Evolutionary conservation across 92 coral and sea anemone species (phyloP), one percentile per base, ranked within the genome.

Genomic region (Paragorgia papillata): DNA sequence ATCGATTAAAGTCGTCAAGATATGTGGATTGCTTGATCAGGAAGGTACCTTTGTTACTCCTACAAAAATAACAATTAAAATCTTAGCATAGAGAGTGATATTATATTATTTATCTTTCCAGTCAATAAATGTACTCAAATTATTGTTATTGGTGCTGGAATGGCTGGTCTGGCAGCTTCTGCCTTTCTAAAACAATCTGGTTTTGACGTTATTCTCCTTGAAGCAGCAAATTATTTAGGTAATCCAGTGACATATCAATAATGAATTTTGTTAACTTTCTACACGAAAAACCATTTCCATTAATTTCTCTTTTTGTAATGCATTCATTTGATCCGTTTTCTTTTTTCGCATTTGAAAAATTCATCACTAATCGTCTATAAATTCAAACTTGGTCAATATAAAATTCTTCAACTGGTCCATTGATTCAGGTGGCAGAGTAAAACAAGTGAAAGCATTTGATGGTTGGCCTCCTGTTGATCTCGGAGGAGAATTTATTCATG

Each of bases 401-500:
- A n/a, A n/a, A n/a, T n/a, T n/a, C n/a, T n/a, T n/a, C n/a, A n/a
- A n/a, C n/a, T n/a, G n/a, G n/a, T n/a, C n/a, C n/a, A n/a, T n/a
- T 37, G 25, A 14, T 0, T 13, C 30, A 84, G 97, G 97, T 63
- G 97, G 97, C 8, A 81, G 97, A 74, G 88, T 93, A 31, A 91
- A 82, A 43, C 93, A 86, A 56, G 81, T 43, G 15, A 75, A 82
- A 43, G 77, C 87, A 9, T 91, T 91, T 56, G 79, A 81, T 53
- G 97, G 97, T 37, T 93, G 89, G 67, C 92, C 97, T 27, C 92
- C 97, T 0, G 73, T 93, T 48, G 97, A 93, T 68, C 79, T 93
- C 79, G 97, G 97, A 20, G 97, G 94, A 10, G 97, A 86, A 40
- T 85, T 93, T 80, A 86, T 93, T 40, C 97, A 93, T 82, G 97